phyloP scores from a whole-genome alignment of 2,113 vertebrate genomes.

The Alces alces region DNA sequence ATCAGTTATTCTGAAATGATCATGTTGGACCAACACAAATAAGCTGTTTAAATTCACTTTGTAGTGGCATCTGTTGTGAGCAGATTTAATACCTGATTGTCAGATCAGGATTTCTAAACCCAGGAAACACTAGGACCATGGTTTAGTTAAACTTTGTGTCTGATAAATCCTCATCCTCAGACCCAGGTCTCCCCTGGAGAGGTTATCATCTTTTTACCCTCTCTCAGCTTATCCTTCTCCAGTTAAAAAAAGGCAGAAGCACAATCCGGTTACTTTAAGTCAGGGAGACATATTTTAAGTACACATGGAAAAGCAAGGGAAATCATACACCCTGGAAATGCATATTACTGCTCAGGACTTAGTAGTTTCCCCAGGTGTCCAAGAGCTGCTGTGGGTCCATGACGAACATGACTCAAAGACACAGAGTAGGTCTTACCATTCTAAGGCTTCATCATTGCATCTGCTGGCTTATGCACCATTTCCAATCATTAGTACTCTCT shows the following conservation, averaged over 20 bases:
- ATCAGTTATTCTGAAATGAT: constrained; percentile 31
- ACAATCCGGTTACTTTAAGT: not conserved
- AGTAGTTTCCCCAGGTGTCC: not conserved
- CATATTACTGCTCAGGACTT: not conserved
- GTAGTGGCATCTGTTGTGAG: constrained; percentile 17
- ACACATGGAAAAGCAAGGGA: not conserved
- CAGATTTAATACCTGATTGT: constrained; percentile 39
- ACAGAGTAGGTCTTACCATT: not conserved
- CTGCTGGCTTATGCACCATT: not conserved
- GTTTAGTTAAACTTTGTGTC: not conserved
- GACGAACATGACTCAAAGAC: not conserved
- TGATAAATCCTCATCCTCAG: not conserved
- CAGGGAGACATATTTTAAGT: not conserved
- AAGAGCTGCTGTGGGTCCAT: not conserved
- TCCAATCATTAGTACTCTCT: not conserved
- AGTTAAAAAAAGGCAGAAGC: not conserved
- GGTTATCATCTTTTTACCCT: not conserved
- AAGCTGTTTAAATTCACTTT: constrained; percentile 49
- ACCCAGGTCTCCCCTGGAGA: not conserved
- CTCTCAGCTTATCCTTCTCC: not conserved
- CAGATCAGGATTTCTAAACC: constrained; percentile 20
- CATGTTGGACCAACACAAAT: constrained; percentile 20
- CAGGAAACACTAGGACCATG: not conserved
- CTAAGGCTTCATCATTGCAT: not conserved
- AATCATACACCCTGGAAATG: not conserved